A percentile compares a stretch with the other conserved stretches of the same genome.
Conservation (phyloP, 1,140 invertebrate species). For the Coenobita brevimanus region DNA sequence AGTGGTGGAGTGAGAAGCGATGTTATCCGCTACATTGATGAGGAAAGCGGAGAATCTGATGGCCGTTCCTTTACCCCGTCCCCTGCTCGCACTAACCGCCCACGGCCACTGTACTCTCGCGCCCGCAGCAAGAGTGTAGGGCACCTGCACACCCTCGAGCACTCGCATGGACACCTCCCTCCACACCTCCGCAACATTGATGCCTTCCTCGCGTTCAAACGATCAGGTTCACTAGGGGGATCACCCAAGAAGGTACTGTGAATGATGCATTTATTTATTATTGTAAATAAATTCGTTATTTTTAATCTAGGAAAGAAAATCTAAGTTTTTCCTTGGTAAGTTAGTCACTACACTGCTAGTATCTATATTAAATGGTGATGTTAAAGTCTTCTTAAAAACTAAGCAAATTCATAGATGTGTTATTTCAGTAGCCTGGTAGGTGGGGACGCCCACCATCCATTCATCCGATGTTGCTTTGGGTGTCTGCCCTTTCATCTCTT, state of each 20-base stretch:
- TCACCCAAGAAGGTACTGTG: constrained; percentile 53
- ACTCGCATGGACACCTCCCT: constrained; percentile 76
- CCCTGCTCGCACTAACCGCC: constrained; percentile 50
- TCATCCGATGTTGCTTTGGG: too few species aligned
- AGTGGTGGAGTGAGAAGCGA: constrained; percentile 69
- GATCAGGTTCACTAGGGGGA: constrained; percentile 58
- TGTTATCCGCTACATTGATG: constrained; percentile 74
- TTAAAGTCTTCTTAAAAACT: too few species aligned
- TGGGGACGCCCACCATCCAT: too few species aligned
- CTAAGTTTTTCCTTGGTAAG: too few species aligned
- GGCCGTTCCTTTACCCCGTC: constrained; percentile 66
- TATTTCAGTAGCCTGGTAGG: too few species aligned
- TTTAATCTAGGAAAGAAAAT: too few species aligned
- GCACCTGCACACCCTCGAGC: constrained; percentile 86
- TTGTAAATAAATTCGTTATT: not conserved
- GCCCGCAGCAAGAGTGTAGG: constrained; percentile 86
- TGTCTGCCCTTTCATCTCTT: too few species aligned
- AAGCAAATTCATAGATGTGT: too few species aligned
- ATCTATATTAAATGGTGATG: too few species aligned
- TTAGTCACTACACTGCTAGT: not conserved
- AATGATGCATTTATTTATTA: not conserved
- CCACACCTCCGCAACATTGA: constrained; percentile 59
- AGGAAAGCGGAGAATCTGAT: constrained; percentile 71
- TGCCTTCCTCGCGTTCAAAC: constrained; percentile 64
- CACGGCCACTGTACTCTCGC: constrained; percentile 25